phyloP scores from a whole-genome alignment of 1,140 invertebrate species.

The Coptotermes formosanus region DNA sequence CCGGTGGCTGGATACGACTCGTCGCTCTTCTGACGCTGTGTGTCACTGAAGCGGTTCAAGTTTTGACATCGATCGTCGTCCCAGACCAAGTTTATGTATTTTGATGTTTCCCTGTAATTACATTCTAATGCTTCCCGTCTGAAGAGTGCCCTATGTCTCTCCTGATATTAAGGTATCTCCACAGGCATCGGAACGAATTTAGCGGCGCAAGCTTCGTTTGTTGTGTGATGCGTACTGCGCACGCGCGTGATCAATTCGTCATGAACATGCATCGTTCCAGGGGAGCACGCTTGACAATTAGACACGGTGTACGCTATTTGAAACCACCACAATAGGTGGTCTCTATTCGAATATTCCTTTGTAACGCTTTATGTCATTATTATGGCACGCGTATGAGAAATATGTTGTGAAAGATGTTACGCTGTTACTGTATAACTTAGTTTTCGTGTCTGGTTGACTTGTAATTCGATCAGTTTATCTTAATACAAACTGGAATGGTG shows the following conservation, averaged over 20 bases:
- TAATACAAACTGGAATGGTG: not conserved
- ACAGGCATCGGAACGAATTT: not conserved
- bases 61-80: no score
- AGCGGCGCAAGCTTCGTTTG: not conserved
- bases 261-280: not conserved
- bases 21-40: no score
- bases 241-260: not conserved
- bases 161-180: not conserved
- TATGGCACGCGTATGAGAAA: slow-evolving; percentile 9
- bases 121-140: no score
- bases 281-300: not conserved
- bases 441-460: slow-evolving; percentile 16
- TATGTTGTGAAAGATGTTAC: slow-evolving; percentile 19
- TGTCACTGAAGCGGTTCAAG: no score
- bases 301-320: not conserved
- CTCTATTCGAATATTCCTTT: not conserved
- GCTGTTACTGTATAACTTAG: not conserved
- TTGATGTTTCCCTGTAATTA: no score
- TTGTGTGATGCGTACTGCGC: not conserved
- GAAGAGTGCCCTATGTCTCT: not conserved
- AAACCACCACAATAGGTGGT: not conserved
- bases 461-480: slow-evolving; percentile 14
- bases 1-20: no score
- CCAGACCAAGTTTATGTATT: no score
- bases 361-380: not conserved